Percentiles rank a stretch among this genome's conserved stretches.
These are phyloP conservation scores for Nomada lathburiana DNA, from an alignment of 2,888 invertebrate genomes.

Conservation along the genomic window DNA sequence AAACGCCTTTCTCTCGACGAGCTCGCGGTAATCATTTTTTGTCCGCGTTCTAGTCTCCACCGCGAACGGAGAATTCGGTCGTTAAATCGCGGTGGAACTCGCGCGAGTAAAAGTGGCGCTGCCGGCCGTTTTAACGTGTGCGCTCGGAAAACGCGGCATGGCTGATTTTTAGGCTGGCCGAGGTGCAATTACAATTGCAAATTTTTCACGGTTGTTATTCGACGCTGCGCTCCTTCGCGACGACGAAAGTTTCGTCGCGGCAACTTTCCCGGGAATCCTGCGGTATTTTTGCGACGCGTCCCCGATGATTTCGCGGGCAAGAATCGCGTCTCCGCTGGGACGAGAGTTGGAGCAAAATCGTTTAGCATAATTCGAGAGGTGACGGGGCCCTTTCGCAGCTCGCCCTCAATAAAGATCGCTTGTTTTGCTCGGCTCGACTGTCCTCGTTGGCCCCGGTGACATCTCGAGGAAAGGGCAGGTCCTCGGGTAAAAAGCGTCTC, in stretches of 20 bases:
- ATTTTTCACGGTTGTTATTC: slow-evolving; percentile 22
- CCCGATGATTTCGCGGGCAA: slow-evolving; percentile 47
- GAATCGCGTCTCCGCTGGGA: slow-evolving; percentile 34
- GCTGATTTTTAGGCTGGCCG: slow-evolving; percentile 8
- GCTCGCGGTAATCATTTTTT: background rate
- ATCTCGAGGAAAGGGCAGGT: slow-evolving; percentile 80
- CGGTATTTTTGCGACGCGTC: slow-evolving; percentile 49
- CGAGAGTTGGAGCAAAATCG: slow-evolving; percentile 69
- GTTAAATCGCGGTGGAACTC: slow-evolving; percentile 25
- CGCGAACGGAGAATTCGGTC: slow-evolving; percentile 18
- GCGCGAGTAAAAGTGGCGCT: slow-evolving; percentile 6
- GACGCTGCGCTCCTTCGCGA: slow-evolving; percentile 30
- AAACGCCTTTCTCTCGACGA: background rate
- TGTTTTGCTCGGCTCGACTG: slow-evolving; percentile 76
- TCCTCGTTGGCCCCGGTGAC: slow-evolving; percentile 81
- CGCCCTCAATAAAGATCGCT: slow-evolving; percentile 73
- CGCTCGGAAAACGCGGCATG: slow-evolving; percentile 17
- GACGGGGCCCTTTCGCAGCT: slow-evolving; percentile 36
- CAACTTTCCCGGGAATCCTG: slow-evolving; percentile 20
- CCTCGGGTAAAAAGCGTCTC: slow-evolving; percentile 56
- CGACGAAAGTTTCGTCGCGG: slow-evolving; percentile 40
- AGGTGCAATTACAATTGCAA: slow-evolving; percentile 50
- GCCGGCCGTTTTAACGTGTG: background rate
- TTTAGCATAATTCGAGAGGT: slow-evolving; percentile 78
- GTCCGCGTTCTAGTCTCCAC: background rate